These are phyloP conservation scores for Clarias magur DNA, from an alignment of 2,113 vertebrate species.

Conservation along the genomic window DNA sequence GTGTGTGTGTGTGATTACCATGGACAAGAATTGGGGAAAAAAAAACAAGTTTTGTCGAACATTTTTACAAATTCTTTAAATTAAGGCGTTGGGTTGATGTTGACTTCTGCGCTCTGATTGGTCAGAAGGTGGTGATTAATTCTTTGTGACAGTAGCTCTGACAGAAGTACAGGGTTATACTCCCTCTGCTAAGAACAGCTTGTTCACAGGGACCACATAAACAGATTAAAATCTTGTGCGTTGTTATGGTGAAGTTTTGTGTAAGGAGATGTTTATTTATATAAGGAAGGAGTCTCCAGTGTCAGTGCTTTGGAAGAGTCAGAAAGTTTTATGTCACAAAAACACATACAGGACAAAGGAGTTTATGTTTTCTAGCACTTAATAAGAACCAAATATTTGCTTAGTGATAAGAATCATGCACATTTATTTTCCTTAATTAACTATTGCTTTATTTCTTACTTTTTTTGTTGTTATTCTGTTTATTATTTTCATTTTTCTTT, in stretches of 20 bases:
- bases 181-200: neutral
- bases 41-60: neutral
- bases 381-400: neutral
- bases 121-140: neutral
- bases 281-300: neutral
- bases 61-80: neutral
- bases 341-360: neutral
- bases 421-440: neutral
- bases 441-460: neutral
- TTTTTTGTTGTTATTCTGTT: neutral
- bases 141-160: neutral
- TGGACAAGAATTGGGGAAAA: neutral
- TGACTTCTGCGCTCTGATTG: neutral
- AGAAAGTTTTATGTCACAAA: neutral
- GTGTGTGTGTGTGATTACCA: neutral
- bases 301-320: neutral
- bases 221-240: neutral
- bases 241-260: neutral
- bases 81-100: neutral
- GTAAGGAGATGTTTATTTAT: neutral
- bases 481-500: neutral
- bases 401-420: neutral
- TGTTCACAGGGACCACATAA: neutral
- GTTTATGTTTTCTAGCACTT: neutral
- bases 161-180: neutral